These are phyloP conservation scores for Sus scrofa DNA, from an alignment of 2,113 vertebrate species.

Conservation along the genomic window DNA sequence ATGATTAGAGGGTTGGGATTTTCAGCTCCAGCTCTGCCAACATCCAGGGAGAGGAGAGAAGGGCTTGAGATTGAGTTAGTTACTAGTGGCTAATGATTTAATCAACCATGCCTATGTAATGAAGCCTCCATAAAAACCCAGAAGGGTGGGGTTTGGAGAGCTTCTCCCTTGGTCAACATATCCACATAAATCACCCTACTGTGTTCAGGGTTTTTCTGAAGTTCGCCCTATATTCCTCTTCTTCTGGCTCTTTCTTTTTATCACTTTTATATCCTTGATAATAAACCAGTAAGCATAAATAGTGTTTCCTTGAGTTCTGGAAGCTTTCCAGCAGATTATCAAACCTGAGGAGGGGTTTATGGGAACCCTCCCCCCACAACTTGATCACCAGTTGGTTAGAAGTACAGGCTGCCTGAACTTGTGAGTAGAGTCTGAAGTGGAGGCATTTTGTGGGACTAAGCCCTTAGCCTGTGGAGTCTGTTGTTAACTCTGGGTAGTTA, in stretches of 20 bases:
- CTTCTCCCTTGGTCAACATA: not conserved
- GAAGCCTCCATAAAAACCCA: not conserved
- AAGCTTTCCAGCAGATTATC: not conserved
- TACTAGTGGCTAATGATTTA: not conserved
- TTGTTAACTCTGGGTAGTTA: not conserved
- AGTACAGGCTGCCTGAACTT: not conserved
- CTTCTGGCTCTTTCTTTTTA: not conserved
- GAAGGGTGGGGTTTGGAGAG: not conserved
- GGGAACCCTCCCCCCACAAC: not conserved
- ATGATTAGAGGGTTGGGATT: not conserved
- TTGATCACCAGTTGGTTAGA: not conserved
- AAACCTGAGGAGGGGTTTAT: not conserved
- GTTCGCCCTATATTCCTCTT: not conserved
- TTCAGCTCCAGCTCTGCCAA: not conserved
- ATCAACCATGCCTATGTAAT: not conserved
- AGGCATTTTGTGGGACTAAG: not conserved
- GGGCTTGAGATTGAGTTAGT: not conserved
- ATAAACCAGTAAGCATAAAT: not conserved
- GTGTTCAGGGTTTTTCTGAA: not conserved
- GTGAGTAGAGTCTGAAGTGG: not conserved
- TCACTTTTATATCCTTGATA: not conserved
- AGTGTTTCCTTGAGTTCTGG: not conserved
- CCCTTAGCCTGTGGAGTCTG: not conserved
- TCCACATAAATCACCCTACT: not conserved
- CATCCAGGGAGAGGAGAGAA: not conserved